Base-by-base conservation (phyloP, 1,140 invertebrate species). In the Caerostris darwini region DNA sequence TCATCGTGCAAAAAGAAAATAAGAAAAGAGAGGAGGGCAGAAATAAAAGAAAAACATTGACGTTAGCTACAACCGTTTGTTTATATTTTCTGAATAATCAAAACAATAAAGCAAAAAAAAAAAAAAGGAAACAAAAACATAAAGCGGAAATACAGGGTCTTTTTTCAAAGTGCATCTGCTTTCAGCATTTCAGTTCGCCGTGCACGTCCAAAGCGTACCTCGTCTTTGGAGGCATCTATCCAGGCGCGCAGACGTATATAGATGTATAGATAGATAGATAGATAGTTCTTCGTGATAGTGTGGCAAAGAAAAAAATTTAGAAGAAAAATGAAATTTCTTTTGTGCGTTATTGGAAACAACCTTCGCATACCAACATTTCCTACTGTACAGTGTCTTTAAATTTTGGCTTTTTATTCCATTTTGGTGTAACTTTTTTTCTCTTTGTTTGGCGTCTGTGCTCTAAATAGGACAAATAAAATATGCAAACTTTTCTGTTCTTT, bases 301-400 rank as follows among this genome's bases (percentile, higher is more conserved):
- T 59, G 17, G 69, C 8, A 59, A 59, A 34, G 10, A 81, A 34
- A 90, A 77, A 81, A 50, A 6, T 61, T 81, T 50, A n/a, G 8
- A 81, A 77, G 89, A 90, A 90, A 90, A 81, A 81, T 58, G 56
- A 56, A 90, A 90, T 90, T 90, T 90, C 89, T 90, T 90, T 90
- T 58, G 89, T 90, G 89, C 89, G n/a, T 90, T 90, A 90, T 90
- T 90, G 89, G 89, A 90, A 90, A 90, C 89, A 81, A 77, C 89
- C 53, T 59, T 81, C 89, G 89, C 89, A 90, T 90, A 90, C 89
- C 69, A 81, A 90, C 87, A 17, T 89, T 89, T 69, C 64, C 7
- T 50, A 50, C 19, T 12, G 56, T 77, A 19, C 34, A 34, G 61
- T 56, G 34, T 8, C 34, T 69, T 81, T 77, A n/a, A 81, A 50